These are phyloP conservation scores for Diaperis boleti DNA, from an alignment of 2,888 invertebrate species.

Conservation along the genomic window DNA sequence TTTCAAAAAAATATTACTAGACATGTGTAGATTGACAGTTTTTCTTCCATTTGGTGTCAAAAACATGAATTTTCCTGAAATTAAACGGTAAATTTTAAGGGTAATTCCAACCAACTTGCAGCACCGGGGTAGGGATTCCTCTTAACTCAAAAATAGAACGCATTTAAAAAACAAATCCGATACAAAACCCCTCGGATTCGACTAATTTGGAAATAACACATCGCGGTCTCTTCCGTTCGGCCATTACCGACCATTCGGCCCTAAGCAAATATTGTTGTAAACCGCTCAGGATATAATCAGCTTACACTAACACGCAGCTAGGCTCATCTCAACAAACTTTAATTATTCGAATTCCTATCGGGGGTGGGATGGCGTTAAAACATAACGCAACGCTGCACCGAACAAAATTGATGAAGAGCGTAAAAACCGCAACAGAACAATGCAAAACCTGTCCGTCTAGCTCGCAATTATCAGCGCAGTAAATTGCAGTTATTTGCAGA, in stretches of 20 bases:
- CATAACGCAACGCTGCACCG: too few relatives aligned
- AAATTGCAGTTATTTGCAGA: too few relatives aligned
- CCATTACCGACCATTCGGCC: conserved; percentile 4
- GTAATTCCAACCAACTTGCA: too few relatives aligned
- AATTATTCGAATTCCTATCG: conserved; percentile 38
- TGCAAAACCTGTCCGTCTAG: conserved; percentile 25
- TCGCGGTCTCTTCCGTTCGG: conserved; percentile 8
- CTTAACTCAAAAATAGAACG: too few relatives aligned
- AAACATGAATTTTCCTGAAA: too few relatives aligned
- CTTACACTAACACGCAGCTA: conserved; percentile 17
- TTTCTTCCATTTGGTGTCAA: too few relatives aligned
- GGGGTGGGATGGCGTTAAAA: too few relatives aligned
- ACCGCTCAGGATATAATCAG: conserved; percentile 21
- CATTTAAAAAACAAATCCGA: not conserved
- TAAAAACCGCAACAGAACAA: conserved; percentile 39
- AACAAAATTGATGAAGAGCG: conserved; percentile 38
- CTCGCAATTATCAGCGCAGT: conserved; percentile 25
- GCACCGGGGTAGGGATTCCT: too few relatives aligned
- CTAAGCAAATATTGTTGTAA: conserved; percentile 14
- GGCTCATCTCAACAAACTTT: conserved; percentile 23
- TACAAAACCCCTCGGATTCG: not conserved
- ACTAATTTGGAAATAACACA: not conserved
- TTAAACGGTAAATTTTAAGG: too few relatives aligned
- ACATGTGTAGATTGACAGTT: too few relatives aligned
- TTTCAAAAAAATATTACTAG: too few relatives aligned